A percentile compares a stretch with the other conserved stretches of the same genome.
phyloP scores from a whole-genome alignment of 2,888 invertebrate genomes.

The Athalia cordata region DNA sequence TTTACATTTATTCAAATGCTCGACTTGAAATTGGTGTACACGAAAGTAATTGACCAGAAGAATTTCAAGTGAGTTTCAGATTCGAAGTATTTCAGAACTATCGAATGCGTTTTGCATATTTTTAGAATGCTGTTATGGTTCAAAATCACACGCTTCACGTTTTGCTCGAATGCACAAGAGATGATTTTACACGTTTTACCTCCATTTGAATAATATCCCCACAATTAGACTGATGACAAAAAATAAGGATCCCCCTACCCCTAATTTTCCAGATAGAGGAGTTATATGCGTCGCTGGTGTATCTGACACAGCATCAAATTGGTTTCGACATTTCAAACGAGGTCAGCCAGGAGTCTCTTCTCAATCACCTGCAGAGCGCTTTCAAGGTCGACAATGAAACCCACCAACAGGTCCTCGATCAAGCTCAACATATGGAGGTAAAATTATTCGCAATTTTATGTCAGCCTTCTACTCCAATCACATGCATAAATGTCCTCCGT shows the following conservation, averaged over 20 bases:
- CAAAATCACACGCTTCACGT: slow-evolving; percentile 10
- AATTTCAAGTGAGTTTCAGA: slow-evolving; percentile 4
- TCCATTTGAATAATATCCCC: no score
- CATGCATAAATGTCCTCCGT: slow-evolving; percentile 21
- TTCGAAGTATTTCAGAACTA: slow-evolving; percentile 9
- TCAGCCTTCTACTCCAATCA: neutral
- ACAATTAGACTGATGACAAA: no score
- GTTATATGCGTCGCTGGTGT: slow-evolving; percentile 88
- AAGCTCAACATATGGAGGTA: slow-evolving; percentile 84
- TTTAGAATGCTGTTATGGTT: slow-evolving; percentile 2
- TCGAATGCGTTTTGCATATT: neutral
- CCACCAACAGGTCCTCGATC: slow-evolving; percentile 82
- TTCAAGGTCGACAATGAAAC: slow-evolving; percentile 86
- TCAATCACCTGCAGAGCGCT: slow-evolving; percentile 87
- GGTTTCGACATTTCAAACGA: slow-evolving; percentile 85
- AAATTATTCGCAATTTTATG: neutral
- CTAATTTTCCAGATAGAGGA: slow-evolving; percentile 87
- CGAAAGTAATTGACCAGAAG: no score
- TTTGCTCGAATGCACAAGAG: slow-evolving; percentile 14
- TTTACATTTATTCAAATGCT: neutral
- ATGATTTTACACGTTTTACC: no score
- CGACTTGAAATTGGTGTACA: no score
- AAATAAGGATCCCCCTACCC: slow-evolving; percentile 82
- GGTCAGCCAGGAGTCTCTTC: slow-evolving; percentile 81
- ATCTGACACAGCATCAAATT: slow-evolving; percentile 89